Evolutionary conservation across 2,797 vertebrate species (phyloP).

Genomic region (Coranthus polyacanthus): DNA sequence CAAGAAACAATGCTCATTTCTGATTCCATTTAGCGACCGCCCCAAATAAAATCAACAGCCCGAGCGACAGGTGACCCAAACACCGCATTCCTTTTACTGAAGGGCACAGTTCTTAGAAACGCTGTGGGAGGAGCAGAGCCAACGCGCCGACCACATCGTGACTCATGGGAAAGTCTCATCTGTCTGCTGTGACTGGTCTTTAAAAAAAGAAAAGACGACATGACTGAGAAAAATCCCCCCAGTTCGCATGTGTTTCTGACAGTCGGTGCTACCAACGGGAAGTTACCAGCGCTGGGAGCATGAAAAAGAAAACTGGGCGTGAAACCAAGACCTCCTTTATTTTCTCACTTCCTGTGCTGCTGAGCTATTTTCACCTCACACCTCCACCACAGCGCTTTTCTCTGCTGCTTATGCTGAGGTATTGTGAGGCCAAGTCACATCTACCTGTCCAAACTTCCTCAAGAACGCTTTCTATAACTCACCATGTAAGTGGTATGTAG

Average conservation of each 20-base stretch:
- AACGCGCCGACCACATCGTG: constrained; percentile 31
- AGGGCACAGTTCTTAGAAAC: constrained; percentile 44
- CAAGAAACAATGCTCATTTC: constrained; percentile 21
- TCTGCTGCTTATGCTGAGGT: background rate
- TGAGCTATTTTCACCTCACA: constrained; percentile 30
- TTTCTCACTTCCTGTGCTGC: constrained; percentile 59
- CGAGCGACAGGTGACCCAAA: background rate
- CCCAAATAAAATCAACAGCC: constrained; percentile 12
- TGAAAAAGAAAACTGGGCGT: constrained; percentile 20
- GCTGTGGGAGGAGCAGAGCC: constrained; percentile 10
- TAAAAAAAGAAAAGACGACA: constrained; percentile 4
- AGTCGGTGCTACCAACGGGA: constrained; percentile 12
- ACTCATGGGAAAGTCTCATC: constrained; percentile 72
- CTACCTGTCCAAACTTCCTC: background rate
- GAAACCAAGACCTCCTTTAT: constrained; percentile 45
- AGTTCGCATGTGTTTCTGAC: constrained; percentile 25
- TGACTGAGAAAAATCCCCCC: constrained; percentile 52
- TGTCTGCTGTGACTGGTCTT: too few species aligned
- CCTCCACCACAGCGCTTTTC: constrained; percentile 10
- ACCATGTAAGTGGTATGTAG: too few species aligned
- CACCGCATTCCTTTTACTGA: constrained; percentile 9
- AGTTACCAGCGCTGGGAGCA: constrained; percentile 3
- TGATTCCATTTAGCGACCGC: constrained; percentile 7
- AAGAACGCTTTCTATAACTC: too few species aligned
- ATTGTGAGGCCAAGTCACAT: background rate